Evolutionary conservation across 2,797 vertebrate species (phyloP).

Genomic region (Lagocephalus sceleratus): DNA sequence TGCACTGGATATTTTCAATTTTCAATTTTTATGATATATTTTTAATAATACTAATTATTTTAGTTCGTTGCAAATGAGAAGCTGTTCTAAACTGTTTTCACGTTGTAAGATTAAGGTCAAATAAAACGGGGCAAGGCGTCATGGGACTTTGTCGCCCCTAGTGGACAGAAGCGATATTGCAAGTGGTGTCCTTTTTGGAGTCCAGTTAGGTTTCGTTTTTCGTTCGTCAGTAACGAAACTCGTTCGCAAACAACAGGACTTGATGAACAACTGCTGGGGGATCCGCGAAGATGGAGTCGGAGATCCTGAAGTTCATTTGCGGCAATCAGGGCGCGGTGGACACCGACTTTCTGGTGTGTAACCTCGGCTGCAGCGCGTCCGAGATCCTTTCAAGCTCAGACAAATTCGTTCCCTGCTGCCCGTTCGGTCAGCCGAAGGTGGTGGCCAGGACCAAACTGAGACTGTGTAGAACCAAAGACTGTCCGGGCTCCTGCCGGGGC

Average conservation of each 20-base stretch:
- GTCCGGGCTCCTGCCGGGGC: slow-evolving; percentile 32
- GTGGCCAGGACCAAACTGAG: slow-evolving; percentile 53
- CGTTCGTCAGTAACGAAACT: neutral
- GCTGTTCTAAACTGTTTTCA: no score
- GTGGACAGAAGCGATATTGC: neutral
- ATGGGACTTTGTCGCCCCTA: neutral
- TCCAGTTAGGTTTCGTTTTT: neutral
- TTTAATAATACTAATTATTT: no score
- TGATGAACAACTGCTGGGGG: no score
- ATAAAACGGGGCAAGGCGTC: neutral
- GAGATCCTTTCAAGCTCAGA: neutral
- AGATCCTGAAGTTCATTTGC: slow-evolving; percentile 51
- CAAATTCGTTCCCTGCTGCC: slow-evolving; percentile 5
- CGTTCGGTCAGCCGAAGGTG: slow-evolving; percentile 37
- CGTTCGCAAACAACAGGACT: no score
- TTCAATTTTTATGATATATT: no score
- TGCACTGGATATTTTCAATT: no score
- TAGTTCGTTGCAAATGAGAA: no score
- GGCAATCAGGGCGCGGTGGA: slow-evolving; percentile 52
- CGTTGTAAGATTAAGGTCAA: no score
- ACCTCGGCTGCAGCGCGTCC: neutral
- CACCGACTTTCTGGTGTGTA: slow-evolving; percentile 18
- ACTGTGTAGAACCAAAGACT: slow-evolving; percentile 53
- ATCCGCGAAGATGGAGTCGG: slow-evolving; percentile 15
- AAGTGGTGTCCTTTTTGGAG: no score